phyloP scores from a whole-genome alignment of 2,113 vertebrate species.

The Clarias macrocephalus region DNA sequence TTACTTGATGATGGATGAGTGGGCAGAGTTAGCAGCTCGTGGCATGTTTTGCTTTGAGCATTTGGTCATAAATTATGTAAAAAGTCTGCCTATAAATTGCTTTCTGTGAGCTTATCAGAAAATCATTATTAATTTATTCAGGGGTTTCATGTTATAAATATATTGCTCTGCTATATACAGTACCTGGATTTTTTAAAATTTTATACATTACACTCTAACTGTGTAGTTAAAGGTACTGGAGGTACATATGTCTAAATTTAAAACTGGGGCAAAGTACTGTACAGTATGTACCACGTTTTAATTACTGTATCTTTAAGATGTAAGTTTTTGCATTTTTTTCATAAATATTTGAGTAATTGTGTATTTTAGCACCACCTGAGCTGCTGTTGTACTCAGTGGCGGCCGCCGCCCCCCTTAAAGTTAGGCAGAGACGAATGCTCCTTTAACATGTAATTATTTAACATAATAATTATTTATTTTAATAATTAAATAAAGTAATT shows the following conservation, averaged over 20 bases:
- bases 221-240: not conserved
- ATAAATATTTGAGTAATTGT: no score
- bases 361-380: no score
- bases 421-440: no score
- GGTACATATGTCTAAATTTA: not conserved
- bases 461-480: no score
- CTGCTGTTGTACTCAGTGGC: no score
- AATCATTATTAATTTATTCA: not conserved
- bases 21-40: constrained; percentile 5
- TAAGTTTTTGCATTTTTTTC: no score
- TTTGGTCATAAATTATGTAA: constrained; percentile 17
- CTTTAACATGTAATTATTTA: no score
- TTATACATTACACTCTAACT: not conserved
- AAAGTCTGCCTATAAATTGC: not conserved
- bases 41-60: constrained; percentile 16
- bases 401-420: no score
- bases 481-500: no score
- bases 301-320: not conserved
- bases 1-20: constrained; percentile 22
- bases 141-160: not conserved
- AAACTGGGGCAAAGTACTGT: no score
- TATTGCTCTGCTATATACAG: not conserved
- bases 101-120: not conserved
- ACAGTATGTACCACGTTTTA: not conserved
- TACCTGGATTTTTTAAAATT: not conserved